Percentiles rank a stretch among this genome's conserved stretches.
Conservation (phyloP, 1,140 invertebrate genomes). For the Leptoteleia sp. region DNA sequence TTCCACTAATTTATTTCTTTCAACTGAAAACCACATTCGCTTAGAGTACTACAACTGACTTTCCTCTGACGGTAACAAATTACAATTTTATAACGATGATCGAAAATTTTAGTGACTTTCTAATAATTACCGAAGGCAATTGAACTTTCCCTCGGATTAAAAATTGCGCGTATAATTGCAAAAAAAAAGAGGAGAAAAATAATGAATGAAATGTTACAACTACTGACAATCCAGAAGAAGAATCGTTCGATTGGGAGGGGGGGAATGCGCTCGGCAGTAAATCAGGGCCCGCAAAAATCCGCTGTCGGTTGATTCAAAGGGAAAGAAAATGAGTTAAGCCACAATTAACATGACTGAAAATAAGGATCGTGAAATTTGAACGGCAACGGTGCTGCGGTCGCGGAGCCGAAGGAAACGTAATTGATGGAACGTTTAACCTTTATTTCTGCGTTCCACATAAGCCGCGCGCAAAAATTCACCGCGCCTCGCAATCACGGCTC, state of each 20-base stretch:
- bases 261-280: conserved; percentile 11
- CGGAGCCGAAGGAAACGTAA: conserved; percentile 28
- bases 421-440: conserved; percentile 62
- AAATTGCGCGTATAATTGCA: background rate
- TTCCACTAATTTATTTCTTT: no score
- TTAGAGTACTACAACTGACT: no score
- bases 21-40: no score
- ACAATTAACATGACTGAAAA: conserved; percentile 51
- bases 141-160: conserved; percentile 2
- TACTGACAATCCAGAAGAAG: background rate
- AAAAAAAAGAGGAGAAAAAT: background rate
- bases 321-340: conserved; percentile 30
- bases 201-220: background rate
- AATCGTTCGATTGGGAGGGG: conserved; percentile 1
- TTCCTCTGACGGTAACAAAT: no score
- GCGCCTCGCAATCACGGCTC: conserved; percentile 40
- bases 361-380: conserved; percentile 51
- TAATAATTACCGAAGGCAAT: no score
- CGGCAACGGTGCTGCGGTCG: conserved; percentile 41
- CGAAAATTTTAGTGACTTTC: no score
- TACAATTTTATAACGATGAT: no score
- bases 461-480: conserved; percentile 46
- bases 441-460: conserved; percentile 52
- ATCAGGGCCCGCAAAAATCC: conserved; percentile 20
- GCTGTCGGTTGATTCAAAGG: conserved; percentile 39